A percentile compares a stretch with the other conserved stretches of the same genome.
These are phyloP conservation scores for Synergus japonicus DNA, from an alignment of 2,888 invertebrate species.

Conservation along the genomic window DNA sequence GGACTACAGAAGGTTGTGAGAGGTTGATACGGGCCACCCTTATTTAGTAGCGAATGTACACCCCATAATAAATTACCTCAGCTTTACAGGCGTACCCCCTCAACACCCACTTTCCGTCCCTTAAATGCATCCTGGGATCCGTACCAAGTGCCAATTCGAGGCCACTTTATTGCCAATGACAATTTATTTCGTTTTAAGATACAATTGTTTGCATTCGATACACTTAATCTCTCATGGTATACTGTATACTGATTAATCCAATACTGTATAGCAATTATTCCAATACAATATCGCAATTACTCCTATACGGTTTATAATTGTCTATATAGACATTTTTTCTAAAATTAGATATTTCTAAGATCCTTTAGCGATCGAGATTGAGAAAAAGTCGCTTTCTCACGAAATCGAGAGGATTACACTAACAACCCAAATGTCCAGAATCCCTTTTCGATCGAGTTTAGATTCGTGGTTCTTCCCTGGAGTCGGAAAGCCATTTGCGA, in stretches of 20 bases:
- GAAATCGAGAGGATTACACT: conserved; percentile 46
- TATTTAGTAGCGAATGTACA: conserved; percentile 70
- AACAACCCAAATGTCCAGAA: conserved; percentile 39
- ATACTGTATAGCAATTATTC: too few relatives aligned
- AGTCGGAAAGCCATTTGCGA: conserved; percentile 62
- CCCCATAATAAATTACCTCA: conserved; percentile 68
- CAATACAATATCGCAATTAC: too few relatives aligned
- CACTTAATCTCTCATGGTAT: neutral
- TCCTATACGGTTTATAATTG: too few relatives aligned
- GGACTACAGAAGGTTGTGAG: conserved; percentile 50
- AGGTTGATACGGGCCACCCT: conserved; percentile 64
- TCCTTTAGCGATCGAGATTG: neutral
- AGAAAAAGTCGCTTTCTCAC: conserved; percentile 1
- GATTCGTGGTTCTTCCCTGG: conserved; percentile 55
- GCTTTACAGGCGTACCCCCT: conserved; percentile 60
- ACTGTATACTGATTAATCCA: too few relatives aligned
- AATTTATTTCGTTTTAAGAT: conserved; percentile 20
- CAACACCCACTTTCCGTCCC: conserved; percentile 50
- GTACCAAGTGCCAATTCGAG: conserved; percentile 8
- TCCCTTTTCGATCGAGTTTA: conserved; percentile 49
- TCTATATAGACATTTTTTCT: neutral
- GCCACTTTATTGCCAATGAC: conserved; percentile 1
- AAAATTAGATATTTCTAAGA: neutral
- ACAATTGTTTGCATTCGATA: neutral
- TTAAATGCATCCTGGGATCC: conserved; percentile 49